A percentile compares a stretch with the other conserved stretches of the same genome.
phyloP scores from a whole-genome alignment of 1,140 invertebrate genomes.

The Listronotus bonariensis region DNA sequence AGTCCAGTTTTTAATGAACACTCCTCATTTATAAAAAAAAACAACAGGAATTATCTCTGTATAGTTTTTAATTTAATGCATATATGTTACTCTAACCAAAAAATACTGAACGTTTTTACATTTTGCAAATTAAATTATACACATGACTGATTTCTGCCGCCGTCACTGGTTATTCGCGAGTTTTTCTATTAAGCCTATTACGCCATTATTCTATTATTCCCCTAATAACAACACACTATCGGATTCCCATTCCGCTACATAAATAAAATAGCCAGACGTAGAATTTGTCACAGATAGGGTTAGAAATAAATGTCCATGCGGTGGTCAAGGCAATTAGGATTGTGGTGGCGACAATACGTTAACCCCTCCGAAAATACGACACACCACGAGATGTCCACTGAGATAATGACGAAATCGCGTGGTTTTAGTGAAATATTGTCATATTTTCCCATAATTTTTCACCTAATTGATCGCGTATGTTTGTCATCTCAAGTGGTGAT shows the following conservation, averaged over 20 bases:
- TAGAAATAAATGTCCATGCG: conserved; percentile 18
- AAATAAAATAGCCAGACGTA: conserved; percentile 28
- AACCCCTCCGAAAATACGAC: neutral
- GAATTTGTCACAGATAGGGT: conserved; percentile 40
- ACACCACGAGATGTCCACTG: neutral
- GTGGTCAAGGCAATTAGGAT: conserved; percentile 31
- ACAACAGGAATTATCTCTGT: no score
- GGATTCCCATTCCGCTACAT: conserved; percentile 21
- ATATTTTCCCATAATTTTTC: no score
- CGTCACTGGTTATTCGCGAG: conserved; percentile 6
- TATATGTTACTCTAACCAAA: no score
- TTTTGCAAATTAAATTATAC: no score
- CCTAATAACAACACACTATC: neutral
- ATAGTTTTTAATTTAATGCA: no score
- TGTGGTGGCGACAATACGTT: conserved; percentile 14
- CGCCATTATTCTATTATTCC: conserved; percentile 16
- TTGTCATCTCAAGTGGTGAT: no score
- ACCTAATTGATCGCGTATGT: no score
- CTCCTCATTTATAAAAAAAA: no score
- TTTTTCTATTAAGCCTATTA: conserved; percentile 3
- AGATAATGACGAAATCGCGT: conserved; percentile 6
- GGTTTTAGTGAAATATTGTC: neutral
- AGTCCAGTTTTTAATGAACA: no score
- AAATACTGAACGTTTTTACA: no score
- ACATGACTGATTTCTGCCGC: no score